Conservation (phyloP, 1,140 invertebrate species). For the Brachionus calyciflorus region DNA sequence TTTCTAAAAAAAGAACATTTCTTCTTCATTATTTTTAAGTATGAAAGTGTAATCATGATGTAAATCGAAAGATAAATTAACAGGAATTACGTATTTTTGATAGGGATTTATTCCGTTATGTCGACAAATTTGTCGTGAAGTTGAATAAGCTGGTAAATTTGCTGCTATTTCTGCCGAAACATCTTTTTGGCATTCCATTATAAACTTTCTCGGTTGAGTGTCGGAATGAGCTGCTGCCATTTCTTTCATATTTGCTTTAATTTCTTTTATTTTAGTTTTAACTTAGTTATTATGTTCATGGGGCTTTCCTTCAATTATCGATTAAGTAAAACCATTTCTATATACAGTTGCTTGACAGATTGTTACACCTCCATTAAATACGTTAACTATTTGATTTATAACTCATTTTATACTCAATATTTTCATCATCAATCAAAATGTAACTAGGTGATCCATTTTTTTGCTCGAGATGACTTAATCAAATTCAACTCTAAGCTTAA, state of each 20-base stretch:
- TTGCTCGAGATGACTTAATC: neutral
- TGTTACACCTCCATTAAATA: conserved; percentile 21
- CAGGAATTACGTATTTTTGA: neutral
- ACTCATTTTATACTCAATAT: conserved; percentile 17
- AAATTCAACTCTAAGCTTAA: neutral
- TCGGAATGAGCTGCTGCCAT: conserved; percentile 16
- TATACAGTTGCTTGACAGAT: conserved; percentile 2
- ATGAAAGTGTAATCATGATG: neutral
- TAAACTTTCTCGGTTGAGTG: conserved; percentile 9
- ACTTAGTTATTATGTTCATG: conserved; percentile 24
- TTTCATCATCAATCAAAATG: neutral
- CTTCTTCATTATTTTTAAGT: neutral
- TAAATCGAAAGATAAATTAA: neutral
- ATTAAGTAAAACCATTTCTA: neutral
- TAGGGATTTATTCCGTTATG: neutral
- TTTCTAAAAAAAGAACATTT: neutral
- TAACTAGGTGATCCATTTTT: too few species aligned
- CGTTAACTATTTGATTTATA: neutral
- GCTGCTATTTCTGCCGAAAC: neutral
- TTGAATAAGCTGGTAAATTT: conserved; percentile 20
- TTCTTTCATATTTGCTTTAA: conserved; percentile 19
- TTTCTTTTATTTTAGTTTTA: conserved; percentile 7
- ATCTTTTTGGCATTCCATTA: conserved; percentile 19
- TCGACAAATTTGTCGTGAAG: conserved; percentile 7
- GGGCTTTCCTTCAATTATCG: neutral